phyloP scores from a whole-genome alignment of 2,113 vertebrate species.

The Panthera tigris region DNA sequence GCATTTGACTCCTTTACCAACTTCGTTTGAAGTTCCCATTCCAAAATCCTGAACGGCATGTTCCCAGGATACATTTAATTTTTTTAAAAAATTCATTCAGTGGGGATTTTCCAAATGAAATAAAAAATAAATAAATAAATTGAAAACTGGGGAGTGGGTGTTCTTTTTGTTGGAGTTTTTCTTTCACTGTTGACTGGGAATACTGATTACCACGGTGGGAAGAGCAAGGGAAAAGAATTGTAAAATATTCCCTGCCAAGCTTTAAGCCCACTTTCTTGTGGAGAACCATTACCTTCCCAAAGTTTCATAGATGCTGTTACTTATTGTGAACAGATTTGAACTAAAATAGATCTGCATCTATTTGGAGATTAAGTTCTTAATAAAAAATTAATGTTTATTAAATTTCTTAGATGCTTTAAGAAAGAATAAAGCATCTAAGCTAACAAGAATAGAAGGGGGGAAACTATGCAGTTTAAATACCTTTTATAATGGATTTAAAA shows the following conservation, averaged over 20 bases:
- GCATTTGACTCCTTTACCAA: conserved; percentile 90
- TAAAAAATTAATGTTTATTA: conserved; percentile 53
- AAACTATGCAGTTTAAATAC: neutral
- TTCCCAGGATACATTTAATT: conserved; percentile 90
- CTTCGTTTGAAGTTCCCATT: conserved; percentile 86
- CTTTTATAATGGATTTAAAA: conserved; percentile 45
- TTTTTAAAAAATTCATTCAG: conserved; percentile 74
- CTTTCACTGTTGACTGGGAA: neutral
- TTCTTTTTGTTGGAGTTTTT: neutral
- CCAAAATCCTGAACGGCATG: conserved; percentile 85
- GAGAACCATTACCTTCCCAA: neutral
- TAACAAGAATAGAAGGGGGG: neutral
- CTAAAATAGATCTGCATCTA: conserved; percentile 22
- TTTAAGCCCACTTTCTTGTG: neutral
- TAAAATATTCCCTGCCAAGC: neutral
- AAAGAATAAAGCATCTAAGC: neutral
- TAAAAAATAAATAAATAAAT: conserved; percentile 69
- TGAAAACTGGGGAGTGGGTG: neutral
- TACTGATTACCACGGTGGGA: neutral
- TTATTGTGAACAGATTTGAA: conserved; percentile 31
- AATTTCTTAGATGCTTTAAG: neutral
- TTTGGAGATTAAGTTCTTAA: conserved; percentile 49
- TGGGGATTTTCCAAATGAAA: conserved; percentile 83
- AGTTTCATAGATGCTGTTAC: neutral
- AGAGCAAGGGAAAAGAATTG: neutral